phyloP scores from a whole-genome alignment of 2,113 vertebrate genomes.

The Micronisus gabar region DNA sequence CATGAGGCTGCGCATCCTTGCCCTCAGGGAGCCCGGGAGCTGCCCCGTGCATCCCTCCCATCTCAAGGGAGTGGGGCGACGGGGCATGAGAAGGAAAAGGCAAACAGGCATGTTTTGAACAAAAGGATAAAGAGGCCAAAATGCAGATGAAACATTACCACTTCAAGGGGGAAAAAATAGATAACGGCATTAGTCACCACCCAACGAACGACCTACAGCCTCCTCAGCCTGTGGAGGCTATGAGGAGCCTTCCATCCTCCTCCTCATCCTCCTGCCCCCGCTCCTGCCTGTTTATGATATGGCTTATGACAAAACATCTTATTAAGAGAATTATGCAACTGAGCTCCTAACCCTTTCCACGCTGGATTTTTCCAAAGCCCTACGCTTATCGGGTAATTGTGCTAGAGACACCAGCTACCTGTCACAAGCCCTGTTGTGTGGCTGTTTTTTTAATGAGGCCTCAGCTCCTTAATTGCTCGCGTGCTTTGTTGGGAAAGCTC shows the following conservation, averaged over 20 bases:
- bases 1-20: background rate
- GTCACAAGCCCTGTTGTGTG: background rate
- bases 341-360: conserved; percentile 3
- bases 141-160: conserved; percentile 29
- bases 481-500: background rate
- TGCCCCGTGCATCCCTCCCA: background rate
- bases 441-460: background rate
- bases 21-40: rapidly evolving
- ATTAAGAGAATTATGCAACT: conserved; percentile 32
- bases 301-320: conserved; percentile 54
- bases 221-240: background rate
- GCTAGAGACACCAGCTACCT: background rate
- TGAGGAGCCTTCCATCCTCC: conserved; percentile 8
- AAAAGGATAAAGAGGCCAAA: conserved; percentile 18
- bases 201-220: background rate
- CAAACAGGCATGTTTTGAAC: background rate
- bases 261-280: background rate
- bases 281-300: conserved; percentile 40
- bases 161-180: conserved; percentile 17
- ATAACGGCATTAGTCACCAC: conserved; percentile 45
- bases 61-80: background rate
- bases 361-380: conserved; percentile 35
- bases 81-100: background rate
- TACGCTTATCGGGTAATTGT: background rate
- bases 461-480: background rate